A percentile compares a stretch with the other conserved stretches of the same genome.
phyloP scores from a whole-genome alignment of 2,888 invertebrate species.

The Eupithecia insigniata region DNA sequence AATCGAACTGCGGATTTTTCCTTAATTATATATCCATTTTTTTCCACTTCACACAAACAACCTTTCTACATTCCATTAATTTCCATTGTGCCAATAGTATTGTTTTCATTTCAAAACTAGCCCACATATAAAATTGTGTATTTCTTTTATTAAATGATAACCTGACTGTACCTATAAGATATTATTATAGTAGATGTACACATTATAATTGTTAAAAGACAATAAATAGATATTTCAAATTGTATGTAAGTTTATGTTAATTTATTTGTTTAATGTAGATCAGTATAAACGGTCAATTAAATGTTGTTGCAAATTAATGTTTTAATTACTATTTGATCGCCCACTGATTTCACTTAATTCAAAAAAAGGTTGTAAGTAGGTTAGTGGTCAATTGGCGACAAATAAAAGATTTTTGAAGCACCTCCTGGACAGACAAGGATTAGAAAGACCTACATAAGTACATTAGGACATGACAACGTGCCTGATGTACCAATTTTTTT shows the following conservation, averaged over 20 bases:
- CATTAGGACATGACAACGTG: too few species aligned
- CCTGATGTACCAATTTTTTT: too few species aligned
- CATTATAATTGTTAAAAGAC: conserved; percentile 58
- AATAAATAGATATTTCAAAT: conserved; percentile 64
- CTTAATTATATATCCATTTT: neutral
- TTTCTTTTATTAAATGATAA: neutral
- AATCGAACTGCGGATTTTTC: neutral
- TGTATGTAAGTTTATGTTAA: conserved; percentile 30
- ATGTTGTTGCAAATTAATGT: conserved; percentile 57
- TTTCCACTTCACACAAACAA: neutral
- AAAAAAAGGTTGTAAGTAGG: too few species aligned
- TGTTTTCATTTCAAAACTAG: conserved; percentile 10
- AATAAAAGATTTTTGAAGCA: too few species aligned
- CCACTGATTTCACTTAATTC: neutral
- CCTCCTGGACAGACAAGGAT: too few species aligned
- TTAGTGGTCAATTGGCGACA: too few species aligned
- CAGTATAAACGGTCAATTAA: conserved; percentile 65
- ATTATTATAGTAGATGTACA: neutral
- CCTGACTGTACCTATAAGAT: neutral
- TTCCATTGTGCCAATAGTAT: conserved; percentile 32
- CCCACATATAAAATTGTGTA: neutral
- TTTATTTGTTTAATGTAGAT: conserved; percentile 59
- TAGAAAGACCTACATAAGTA: too few species aligned
- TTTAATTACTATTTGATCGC: conserved; percentile 5
- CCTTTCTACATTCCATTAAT: conserved; percentile 31